Evolutionary conservation across 37 sponge, comb jelly and placozoan species (phyloP).

Genomic region (Bolinopsis microptera): DNA sequence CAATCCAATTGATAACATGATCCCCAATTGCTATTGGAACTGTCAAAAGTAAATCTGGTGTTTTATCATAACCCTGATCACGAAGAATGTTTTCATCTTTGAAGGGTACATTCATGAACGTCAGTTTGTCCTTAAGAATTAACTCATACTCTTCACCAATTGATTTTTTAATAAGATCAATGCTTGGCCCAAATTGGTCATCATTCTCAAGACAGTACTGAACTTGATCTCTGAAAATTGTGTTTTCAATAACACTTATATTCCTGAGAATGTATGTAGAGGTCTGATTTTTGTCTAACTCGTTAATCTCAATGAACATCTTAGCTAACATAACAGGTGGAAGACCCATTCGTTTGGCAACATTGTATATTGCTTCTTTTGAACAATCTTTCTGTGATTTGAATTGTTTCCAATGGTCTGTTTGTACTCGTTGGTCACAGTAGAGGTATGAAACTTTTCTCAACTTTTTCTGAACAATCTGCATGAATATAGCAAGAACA

Average conservation of each 20-base stretch:
- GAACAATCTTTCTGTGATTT: not conserved
- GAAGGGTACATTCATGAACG: slow-evolving; percentile 69
- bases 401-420: not conserved
- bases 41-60: slow-evolving; percentile 84
- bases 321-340: slow-evolving; percentile 45
- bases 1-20: slow-evolving; percentile 81
- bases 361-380: not conserved
- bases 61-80: slow-evolving; percentile 82
- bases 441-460: not conserved
- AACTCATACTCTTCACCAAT: slow-evolving; percentile 80
- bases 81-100: slow-evolving; percentile 76
- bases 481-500: slow-evolving; percentile 10
- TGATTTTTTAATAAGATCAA: slow-evolving; percentile 69
- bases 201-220: slow-evolving; percentile 28
- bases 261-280: not conserved
- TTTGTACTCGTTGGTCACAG: not conserved
- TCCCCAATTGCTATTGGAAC: slow-evolving; percentile 77
- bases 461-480: slow-evolving; percentile 21
- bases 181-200: slow-evolving; percentile 43
- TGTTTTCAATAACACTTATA: not conserved
- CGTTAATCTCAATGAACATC: not conserved
- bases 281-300: not conserved
- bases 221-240: not conserved
- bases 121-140: slow-evolving; percentile 69
- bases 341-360: not conserved